Evolutionary conservation across 1,140 invertebrate genomes (phyloP).

Genomic region (Xylocopa sonorina): DNA sequence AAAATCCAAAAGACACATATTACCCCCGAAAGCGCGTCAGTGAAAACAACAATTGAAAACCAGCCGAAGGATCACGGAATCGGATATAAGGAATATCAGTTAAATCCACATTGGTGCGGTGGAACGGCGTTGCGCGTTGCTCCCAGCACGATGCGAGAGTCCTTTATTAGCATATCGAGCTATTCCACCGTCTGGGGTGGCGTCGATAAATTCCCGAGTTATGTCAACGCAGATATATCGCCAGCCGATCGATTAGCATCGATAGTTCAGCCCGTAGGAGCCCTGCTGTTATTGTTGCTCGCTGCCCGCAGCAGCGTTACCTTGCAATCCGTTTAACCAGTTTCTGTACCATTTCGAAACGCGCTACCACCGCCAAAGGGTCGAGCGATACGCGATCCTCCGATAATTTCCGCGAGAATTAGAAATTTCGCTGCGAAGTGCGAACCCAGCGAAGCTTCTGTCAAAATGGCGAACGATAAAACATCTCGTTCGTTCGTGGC

Average conservation of each 20-base stretch:
- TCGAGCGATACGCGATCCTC: neutral
- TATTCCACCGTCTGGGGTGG: constrained; percentile 66
- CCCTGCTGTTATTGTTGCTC: constrained; percentile 66
- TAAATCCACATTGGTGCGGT: constrained; percentile 28
- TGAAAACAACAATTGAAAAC: neutral
- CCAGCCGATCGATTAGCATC: constrained; percentile 75
- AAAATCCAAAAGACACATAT: no score
- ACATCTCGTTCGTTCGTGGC: no score
- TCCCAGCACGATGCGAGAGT: constrained; percentile 53
- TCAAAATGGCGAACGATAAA: no score
- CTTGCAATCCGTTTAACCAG: constrained; percentile 63
- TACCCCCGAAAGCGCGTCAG: no score
- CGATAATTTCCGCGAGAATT: neutral
- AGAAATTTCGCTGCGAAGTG: neutral
- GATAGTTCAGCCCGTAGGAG: constrained; percentile 69
- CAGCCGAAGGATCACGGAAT: neutral
- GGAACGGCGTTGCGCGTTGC: constrained; percentile 10
- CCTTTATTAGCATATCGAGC: constrained; percentile 76
- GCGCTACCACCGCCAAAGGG: neutral
- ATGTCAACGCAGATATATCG: constrained; percentile 77
- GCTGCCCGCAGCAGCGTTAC: constrained; percentile 59
- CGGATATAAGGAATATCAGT: constrained; percentile 17
- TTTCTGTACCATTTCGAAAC: constrained; percentile 28
- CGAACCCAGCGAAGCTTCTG: no score
- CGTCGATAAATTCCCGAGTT: constrained; percentile 77